A percentile compares a stretch with the other conserved stretches of the same genome.
Evolutionary conservation across 2,888 invertebrate species (phyloP).

Genomic region (Ditylenchus weischeri): DNA sequence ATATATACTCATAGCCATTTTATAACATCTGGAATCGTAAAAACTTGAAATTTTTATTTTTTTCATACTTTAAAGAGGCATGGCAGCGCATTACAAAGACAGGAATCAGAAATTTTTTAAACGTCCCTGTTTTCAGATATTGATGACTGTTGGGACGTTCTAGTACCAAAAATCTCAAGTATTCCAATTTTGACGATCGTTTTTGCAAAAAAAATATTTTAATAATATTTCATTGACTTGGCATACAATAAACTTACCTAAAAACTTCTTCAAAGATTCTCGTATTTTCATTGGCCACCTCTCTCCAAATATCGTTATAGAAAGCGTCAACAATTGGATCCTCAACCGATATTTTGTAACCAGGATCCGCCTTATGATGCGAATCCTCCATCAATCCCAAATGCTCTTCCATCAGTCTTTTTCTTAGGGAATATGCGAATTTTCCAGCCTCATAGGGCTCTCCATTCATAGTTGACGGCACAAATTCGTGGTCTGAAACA

Average conservation of each 20-base stretch:
- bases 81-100: no score
- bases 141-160: no score
- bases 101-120: no score
- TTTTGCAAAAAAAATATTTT: no score
- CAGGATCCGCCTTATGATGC: slow-evolving; percentile 39
- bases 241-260: slow-evolving; percentile 54
- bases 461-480: slow-evolving; percentile 77
- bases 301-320: slow-evolving; percentile 79
- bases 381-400: slow-evolving; percentile 70
- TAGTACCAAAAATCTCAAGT: no score
- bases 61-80: no score
- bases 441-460: slow-evolving; percentile 76
- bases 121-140: no score
- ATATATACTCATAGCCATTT: no score
- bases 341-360: slow-evolving; percentile 63
- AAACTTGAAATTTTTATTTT: no score
- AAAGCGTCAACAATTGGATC: slow-evolving; percentile 80
- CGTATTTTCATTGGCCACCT: slow-evolving; percentile 77
- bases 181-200: no score
- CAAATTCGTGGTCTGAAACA: slow-evolving; percentile 66
- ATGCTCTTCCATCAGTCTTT: slow-evolving; percentile 82
- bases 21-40: no score
- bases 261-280: slow-evolving; percentile 85
- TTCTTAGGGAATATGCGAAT: slow-evolving; percentile 79
- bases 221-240: no score